Evolutionary conservation across 1,140 invertebrate genomes (phyloP), one percentile per base, ranked within the genome.

Genomic region (Diorhabda sublineata): DNA sequence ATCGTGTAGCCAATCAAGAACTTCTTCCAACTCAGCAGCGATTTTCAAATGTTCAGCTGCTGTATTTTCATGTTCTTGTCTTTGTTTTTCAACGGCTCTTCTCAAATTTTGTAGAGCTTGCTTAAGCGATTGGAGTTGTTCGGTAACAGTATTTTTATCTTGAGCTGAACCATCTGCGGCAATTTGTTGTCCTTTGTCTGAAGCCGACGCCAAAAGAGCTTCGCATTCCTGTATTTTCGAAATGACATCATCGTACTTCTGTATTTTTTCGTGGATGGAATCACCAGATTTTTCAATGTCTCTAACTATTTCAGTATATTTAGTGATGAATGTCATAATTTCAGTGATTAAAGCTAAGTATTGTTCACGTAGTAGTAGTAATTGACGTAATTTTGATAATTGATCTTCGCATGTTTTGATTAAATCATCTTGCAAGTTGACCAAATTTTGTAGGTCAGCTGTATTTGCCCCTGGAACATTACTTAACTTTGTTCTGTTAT

Each of bases 171-270:
- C 92, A 82, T 97, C 95, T 2, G 89, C 88, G 5, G 92, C 92
- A 42, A 98, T 96, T 79, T 94, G 92, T 77, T 94, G 92, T 2
- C 94, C 95, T 82, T 96, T 97, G 75, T 97, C 95, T 41, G 89
- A 90, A 0, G 95, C 93, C 41, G 91, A 89, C 1, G 92, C 91
- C 5, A 97, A 80, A 6, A 91, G 84, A n/a, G 92, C 94, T 79
- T 97, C 94, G 79, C 91, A 94, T 76, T 93, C 91, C 81, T 94
- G 92, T 59, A 94, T 94, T 76, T 93, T 93, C 0, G 87, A 77
- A 71, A 93, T 92, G 0, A 92, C 88, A 73, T 94, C 91, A 79
- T 95, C 90, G 73, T 96, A 97, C 69, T 90, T 89, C 73, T 92
- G 91, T 57, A 98, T 93, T 79, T 96, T 96, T 47, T 95, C 93